Conservation (phyloP, 2,888 invertebrate genomes). For the Nesidiocoris tenuis region DNA sequence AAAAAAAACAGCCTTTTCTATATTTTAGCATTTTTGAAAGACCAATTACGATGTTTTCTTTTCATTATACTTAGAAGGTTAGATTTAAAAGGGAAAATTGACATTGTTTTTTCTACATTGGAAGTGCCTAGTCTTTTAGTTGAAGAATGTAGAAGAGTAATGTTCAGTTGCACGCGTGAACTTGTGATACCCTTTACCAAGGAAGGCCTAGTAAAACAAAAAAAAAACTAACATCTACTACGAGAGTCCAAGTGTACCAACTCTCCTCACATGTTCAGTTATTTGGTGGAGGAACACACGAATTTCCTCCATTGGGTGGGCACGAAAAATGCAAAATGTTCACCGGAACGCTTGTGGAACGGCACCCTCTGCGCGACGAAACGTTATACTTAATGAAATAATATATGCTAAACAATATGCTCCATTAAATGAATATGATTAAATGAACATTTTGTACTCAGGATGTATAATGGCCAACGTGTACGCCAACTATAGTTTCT, state of each 20-base stretch:
- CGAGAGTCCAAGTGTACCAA: not conserved
- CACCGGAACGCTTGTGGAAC: not conserved
- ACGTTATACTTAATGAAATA: not conserved
- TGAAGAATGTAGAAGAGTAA: slow-evolving; percentile 27
- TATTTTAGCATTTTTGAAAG: slow-evolving; percentile 35
- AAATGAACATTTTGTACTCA: not conserved
- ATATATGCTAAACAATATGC: not conserved
- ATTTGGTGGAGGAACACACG: not conserved
- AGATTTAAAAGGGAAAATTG: slow-evolving; percentile 14
- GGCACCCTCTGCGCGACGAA: not conserved
- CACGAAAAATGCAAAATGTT: not conserved
- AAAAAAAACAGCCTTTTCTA: slow-evolving; percentile 31
- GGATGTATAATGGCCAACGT: too few species aligned
- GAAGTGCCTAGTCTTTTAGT: slow-evolving; percentile 41
- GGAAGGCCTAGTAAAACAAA: slow-evolving; percentile 45
- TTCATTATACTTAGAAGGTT: slow-evolving; percentile 30
- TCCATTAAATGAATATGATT: not conserved
- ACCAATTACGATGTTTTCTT: slow-evolving; percentile 27
- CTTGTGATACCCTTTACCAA: slow-evolving; percentile 46
- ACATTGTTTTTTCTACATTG: slow-evolving; percentile 29
- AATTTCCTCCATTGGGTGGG: not conserved
- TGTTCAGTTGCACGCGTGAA: slow-evolving; percentile 42
- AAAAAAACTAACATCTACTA: not conserved
- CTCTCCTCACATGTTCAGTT: not conserved
- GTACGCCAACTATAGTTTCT: not conserved